Evolutionary conservation across 1,140 invertebrate genomes (phyloP).

Genomic region (Calosoma granatense): DNA sequence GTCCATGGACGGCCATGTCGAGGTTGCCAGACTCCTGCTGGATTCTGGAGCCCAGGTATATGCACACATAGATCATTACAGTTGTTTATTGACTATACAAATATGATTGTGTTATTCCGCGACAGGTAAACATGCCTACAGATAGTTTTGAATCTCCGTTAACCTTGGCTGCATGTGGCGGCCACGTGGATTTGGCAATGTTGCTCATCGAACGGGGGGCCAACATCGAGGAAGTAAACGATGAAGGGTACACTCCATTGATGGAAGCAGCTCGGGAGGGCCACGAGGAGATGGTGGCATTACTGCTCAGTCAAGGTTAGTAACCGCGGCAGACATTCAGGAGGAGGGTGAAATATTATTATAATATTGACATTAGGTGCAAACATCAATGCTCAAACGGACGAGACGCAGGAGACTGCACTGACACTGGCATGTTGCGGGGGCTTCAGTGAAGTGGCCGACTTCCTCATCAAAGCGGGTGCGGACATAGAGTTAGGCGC

Average conservation of each 20-base stretch:
- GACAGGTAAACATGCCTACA: constrained; percentile 95
- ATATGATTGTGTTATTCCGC: constrained; percentile 21
- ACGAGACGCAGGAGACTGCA: constrained; percentile 97
- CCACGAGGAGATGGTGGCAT: constrained; percentile 95
- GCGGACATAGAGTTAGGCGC: constrained; percentile 93
- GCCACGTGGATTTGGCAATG: constrained; percentile 93
- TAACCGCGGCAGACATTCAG: too few relatives aligned
- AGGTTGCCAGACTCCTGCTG: constrained; percentile 83
- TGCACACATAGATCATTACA: too few relatives aligned
- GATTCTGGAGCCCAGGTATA: constrained; percentile 93
- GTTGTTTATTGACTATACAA: too few relatives aligned
- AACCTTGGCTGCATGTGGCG: constrained; percentile 95
- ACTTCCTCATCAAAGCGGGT: constrained; percentile 90
- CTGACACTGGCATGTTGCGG: constrained; percentile 94
- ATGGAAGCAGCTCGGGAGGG: constrained; percentile 98
- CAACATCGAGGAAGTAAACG: constrained; percentile 98
- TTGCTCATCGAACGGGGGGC: constrained; percentile 92
- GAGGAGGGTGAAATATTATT: not conserved
- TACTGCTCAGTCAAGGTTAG: constrained; percentile 86
- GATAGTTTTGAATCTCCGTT: constrained; percentile 99
- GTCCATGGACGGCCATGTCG: constrained; percentile 98
- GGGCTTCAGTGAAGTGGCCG: constrained; percentile 94
- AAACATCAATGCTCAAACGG: constrained; percentile 95
- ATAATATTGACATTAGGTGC: constrained; percentile 49
- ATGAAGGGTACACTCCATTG: constrained; percentile 99